These are phyloP conservation scores for Mimumesa dahlbomi DNA, from an alignment of 2,888 invertebrate genomes.

Conservation along the genomic window DNA sequence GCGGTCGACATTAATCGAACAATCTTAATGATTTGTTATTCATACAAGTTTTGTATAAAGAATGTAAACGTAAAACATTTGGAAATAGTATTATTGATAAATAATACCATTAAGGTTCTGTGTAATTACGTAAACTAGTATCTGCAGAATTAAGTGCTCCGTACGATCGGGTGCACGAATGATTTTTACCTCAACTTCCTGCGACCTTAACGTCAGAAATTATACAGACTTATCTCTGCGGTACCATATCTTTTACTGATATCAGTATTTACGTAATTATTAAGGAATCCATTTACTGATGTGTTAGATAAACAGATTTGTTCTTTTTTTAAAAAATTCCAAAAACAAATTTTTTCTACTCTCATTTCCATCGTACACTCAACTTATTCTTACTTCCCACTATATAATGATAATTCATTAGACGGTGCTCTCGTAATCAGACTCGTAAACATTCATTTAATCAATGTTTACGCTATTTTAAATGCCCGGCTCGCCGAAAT, in stretches of 20 bases:
- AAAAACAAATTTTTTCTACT: neutral
- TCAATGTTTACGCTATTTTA: too few relatives aligned
- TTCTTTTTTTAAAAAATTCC: neutral
- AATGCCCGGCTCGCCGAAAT: too few relatives aligned
- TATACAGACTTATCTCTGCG: neutral
- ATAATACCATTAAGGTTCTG: too few relatives aligned
- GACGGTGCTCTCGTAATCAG: too few relatives aligned
- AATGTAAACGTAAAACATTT: too few relatives aligned
- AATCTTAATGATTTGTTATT: too few relatives aligned
- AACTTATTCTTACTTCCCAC: too few relatives aligned
- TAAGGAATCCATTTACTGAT: neutral
- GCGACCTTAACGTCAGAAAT: neutral
- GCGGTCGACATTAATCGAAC: too few relatives aligned
- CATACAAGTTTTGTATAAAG: too few relatives aligned
- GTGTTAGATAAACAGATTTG: neutral
- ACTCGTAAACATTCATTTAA: too few relatives aligned
- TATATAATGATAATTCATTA: too few relatives aligned
- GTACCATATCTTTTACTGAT: constrained; percentile 4
- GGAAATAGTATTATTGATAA: too few relatives aligned
- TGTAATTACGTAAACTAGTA: neutral
- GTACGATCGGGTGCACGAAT: neutral
- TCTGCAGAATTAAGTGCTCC: neutral
- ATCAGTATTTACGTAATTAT: constrained; percentile 1
- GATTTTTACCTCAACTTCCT: neutral
- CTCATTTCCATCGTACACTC: neutral